Percentiles rank a stretch among this genome's conserved stretches.
phyloP scores from a whole-genome alignment of 2,888 invertebrate species.

The Acronicta alni region DNA sequence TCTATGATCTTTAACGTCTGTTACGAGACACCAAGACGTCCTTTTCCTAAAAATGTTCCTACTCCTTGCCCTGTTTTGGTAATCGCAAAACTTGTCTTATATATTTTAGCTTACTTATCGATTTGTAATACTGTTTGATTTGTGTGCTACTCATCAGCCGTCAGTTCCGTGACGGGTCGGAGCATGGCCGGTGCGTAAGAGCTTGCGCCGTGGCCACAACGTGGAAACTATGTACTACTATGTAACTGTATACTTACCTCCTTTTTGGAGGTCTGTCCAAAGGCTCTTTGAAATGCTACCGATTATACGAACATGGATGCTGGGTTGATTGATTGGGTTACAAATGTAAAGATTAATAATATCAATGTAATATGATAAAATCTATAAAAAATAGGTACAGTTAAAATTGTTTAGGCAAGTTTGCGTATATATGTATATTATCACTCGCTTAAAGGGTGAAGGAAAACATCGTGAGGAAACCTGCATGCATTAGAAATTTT shows the following conservation, averaged over 20 bases:
- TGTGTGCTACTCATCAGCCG: not conserved
- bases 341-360: too few species aligned
- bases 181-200: not conserved
- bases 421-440: too few species aligned
- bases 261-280: not conserved
- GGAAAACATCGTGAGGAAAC: too few species aligned
- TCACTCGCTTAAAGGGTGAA: too few species aligned
- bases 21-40: too few species aligned
- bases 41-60: not conserved
- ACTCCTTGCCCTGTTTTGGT: not conserved
- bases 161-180: not conserved
- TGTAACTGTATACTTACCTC: too few species aligned
- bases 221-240: not conserved
- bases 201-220: conserved; percentile 1
- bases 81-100: not conserved
- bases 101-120: not conserved
- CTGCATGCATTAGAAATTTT: too few species aligned
- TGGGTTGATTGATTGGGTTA: too few species aligned
- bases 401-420: too few species aligned
- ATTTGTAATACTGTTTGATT: not conserved
- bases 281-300: not conserved
- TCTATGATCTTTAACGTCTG: not conserved
- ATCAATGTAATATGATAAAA: too few species aligned
- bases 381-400: too few species aligned
- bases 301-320: too few species aligned